These are phyloP conservation scores for Acromyrmex echinatior DNA, from an alignment of 1,140 invertebrate species.

Conservation along the genomic window DNA sequence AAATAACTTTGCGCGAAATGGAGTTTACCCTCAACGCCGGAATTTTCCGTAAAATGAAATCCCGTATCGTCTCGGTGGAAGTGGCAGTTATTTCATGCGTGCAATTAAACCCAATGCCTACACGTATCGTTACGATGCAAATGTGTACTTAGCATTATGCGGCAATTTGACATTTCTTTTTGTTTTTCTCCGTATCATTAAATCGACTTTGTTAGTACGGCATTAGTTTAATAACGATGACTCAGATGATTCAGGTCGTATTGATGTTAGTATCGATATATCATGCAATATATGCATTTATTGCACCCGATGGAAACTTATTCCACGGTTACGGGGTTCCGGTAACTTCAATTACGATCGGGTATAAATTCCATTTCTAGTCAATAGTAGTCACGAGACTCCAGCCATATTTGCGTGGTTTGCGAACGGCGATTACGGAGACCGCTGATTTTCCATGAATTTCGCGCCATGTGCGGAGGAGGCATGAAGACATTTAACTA, in stretches of 20 bases:
- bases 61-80: constrained; percentile 13
- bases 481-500: constrained; percentile 70
- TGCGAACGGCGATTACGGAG: constrained; percentile 71
- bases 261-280: constrained; percentile 10
- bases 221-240: neutral
- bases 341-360: constrained; percentile 76
- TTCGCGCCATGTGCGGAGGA: constrained; percentile 61
- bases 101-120: constrained; percentile 22
- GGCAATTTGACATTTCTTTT: constrained; percentile 15
- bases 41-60: constrained; percentile 72
- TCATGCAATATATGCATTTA: constrained; percentile 3
- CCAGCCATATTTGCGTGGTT: constrained; percentile 79
- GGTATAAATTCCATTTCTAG: constrained; percentile 75
- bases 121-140: constrained; percentile 36
- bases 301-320: constrained; percentile 52
- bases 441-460: constrained; percentile 76
- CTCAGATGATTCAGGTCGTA: constrained; percentile 1
- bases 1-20: constrained; percentile 76
- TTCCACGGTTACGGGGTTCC: constrained; percentile 70
- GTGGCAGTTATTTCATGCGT: constrained; percentile 16
- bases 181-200: neutral
- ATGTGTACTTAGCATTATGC: constrained; percentile 23
- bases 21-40: constrained; percentile 65
- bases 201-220: neutral
- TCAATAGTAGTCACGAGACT: constrained; percentile 73